phyloP scores from a whole-genome alignment of 2,113 vertebrate genomes.

The Ctenomys sociabilis region DNA sequence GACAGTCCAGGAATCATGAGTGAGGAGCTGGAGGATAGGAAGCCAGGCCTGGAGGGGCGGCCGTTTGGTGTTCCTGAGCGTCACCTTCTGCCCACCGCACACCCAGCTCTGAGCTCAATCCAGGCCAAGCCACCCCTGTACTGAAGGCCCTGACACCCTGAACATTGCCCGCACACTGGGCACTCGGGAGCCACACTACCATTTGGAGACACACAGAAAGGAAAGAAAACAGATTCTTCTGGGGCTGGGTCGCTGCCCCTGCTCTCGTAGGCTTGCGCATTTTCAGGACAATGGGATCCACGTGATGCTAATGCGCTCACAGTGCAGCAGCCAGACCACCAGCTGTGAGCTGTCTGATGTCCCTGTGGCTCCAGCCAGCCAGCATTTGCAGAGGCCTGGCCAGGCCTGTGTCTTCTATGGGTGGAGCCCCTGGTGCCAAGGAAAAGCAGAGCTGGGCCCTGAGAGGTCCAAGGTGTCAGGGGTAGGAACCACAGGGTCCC shows the following conservation, averaged over 20 bases:
- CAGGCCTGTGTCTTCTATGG: not conserved
- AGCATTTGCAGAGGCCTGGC: not conserved
- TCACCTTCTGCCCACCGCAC: not conserved
- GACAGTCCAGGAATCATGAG: not conserved
- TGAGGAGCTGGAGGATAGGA: not conserved
- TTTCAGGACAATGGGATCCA: slow-evolving; percentile 73
- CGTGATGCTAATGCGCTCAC: slow-evolving; percentile 21
- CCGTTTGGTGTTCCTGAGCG: not conserved
- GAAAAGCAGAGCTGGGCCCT: slow-evolving; percentile 31
- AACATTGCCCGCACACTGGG: slow-evolving; percentile 34
- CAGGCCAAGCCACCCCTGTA: not conserved
- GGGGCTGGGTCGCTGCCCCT: not conserved
- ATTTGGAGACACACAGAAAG: not conserved
- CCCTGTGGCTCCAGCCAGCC: fast-evolving
- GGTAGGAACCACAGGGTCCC: not conserved
- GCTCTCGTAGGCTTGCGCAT: slow-evolving; percentile 33
- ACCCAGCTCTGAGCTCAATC: not conserved
- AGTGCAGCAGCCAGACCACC: slow-evolving; percentile 33
- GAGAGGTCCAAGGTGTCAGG: fast-evolving
- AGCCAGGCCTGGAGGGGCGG: not conserved
- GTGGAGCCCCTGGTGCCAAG: slow-evolving; percentile 32
- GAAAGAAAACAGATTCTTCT: slow-evolving; percentile 67
- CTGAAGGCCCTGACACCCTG: not conserved
- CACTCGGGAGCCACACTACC: slow-evolving; percentile 42
- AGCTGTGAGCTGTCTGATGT: not conserved